A percentile compares a stretch with the other conserved stretches of the same genome.
Evolutionary conservation across 2,888 invertebrate species (phyloP).

Genomic region (Epiperipatus broadwayi): DNA sequence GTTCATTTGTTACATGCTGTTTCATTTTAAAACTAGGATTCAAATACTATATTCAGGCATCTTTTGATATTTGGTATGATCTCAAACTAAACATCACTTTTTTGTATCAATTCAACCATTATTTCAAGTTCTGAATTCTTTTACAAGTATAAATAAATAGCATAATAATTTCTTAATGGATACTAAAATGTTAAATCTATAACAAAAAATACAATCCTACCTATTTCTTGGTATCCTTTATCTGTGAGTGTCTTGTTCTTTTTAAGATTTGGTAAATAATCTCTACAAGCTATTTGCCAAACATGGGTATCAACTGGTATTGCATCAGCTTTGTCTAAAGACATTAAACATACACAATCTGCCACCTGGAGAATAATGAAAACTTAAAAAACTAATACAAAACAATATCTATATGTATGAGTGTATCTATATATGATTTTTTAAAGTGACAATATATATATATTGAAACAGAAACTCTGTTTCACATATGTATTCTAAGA

Average conservation of each 20-base stretch:
- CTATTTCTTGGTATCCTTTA: slow-evolving; percentile 65
- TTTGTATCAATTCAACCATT: too few species aligned
- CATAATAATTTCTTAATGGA: too few species aligned
- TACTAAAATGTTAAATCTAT: not conserved
- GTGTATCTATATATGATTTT: not conserved
- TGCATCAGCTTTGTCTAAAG: slow-evolving; percentile 62
- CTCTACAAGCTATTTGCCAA: slow-evolving; percentile 61
- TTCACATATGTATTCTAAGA: too few species aligned
- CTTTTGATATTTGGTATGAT: too few species aligned
- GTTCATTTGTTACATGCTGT: too few species aligned
- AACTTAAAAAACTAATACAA: slow-evolving; percentile 9
- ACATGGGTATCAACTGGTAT: slow-evolving; percentile 94
- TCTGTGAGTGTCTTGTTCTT: slow-evolving; percentile 57
- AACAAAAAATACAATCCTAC: slow-evolving; percentile 31
- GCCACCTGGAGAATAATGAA: slow-evolving; percentile 49
- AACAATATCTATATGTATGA: not conserved
- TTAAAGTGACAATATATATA: too few species aligned
- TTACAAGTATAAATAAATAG: too few species aligned
- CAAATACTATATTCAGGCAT: too few species aligned
- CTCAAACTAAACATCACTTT: too few species aligned
- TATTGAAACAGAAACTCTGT: too few species aligned
- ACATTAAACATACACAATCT: slow-evolving; percentile 94
- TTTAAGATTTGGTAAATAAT: slow-evolving; percentile 55
- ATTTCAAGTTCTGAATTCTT: too few species aligned
- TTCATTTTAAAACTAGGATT: too few species aligned